Conservation (phyloP, 1,140 invertebrate genomes). For the Drosophila tristis region DNA sequence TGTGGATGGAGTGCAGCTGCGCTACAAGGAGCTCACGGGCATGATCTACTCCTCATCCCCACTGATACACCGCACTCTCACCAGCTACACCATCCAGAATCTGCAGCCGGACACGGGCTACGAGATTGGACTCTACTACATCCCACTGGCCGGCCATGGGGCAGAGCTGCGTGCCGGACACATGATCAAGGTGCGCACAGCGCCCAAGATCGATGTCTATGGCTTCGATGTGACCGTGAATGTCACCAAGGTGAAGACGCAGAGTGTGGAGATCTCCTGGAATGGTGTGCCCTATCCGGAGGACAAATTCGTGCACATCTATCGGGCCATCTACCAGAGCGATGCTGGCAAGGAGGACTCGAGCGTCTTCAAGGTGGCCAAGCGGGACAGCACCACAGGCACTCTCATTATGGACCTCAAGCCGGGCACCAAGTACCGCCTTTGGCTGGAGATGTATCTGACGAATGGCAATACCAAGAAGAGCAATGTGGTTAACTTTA, state of each 20-base stretch:
- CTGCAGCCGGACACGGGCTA: conserved; percentile 90
- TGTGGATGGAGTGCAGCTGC: conserved; percentile 86
- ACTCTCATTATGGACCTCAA: conserved; percentile 90
- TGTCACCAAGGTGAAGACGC: conserved; percentile 89
- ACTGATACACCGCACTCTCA: conserved; percentile 89
- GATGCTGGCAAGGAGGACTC: conserved; percentile 90
- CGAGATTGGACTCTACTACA: conserved; percentile 91
- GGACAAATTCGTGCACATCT: conserved; percentile 96
- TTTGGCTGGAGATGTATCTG: conserved; percentile 94
- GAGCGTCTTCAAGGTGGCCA: conserved; percentile 93
- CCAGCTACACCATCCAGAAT: conserved; percentile 89
- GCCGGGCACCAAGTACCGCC: conserved; percentile 92
- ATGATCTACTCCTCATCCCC: conserved; percentile 91
- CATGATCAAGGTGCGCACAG: conserved; percentile 88
- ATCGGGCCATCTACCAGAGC: conserved; percentile 92
- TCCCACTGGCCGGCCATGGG: conserved; percentile 90
- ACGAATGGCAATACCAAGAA: conserved; percentile 95
- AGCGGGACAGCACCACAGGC: conserved; percentile 90
- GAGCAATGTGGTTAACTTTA: conserved; percentile 93
- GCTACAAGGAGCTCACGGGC: conserved; percentile 89
- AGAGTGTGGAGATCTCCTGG: conserved; percentile 91
- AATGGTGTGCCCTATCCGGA: conserved; percentile 93
- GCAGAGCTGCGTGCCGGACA: conserved; percentile 89
- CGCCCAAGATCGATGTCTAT: conserved; percentile 89
- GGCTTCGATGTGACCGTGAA: conserved; percentile 91